Evolutionary conservation across 2,113 vertebrate genomes (phyloP), one percentile per base, ranked within the genome.

Genomic region (Andinoacara biseriatus): DNA sequence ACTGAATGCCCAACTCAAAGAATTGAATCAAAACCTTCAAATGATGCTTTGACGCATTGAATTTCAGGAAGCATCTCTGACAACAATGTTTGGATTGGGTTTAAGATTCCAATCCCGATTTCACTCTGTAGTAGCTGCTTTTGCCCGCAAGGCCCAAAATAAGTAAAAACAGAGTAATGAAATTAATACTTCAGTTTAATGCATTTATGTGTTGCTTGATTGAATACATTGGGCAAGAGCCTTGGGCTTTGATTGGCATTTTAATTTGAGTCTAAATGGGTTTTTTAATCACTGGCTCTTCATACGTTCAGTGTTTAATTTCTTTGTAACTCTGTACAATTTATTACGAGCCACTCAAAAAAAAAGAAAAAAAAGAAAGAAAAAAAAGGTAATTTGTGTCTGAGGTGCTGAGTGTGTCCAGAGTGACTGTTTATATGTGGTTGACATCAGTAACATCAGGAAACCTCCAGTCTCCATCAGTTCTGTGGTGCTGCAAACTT

Each of bases 391-490:
- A n/a, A 22, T 1, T 54, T 52, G 40, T 1, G 22, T 78, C 10
- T 35, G 17, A 59, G n/a, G n/a, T 61, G 10, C 14, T 61, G 31
- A 17, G n/a, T 43, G n/a, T 65, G 43, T 60, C 31, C 56, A 43
- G 31, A 40, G 18, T 35, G 57, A 52, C 20, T 69, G 3, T 40
- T 65, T 65, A 65, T 43, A 78, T 78, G 57, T 29, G 2, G 58
- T 1, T 84, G 76, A 74, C 58, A 79, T 82, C 58, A 82, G 58
- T 75, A 22, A 75, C 17, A 18, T 22, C 22, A 74, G 61, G 76
- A n/a, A n/a, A n/a, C 82, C 63, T 78, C 5, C 63, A 74, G 76
- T 26, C 11, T 49, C 76, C 74, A 58, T 79, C 65, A 84, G 80
- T 46, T 74, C 24, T 10, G 62, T 24, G n/a, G n/a, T 8, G 13